These are phyloP conservation scores for Meteorus colon DNA, from an alignment of 2,888 invertebrate genomes.

Conservation along the genomic window DNA sequence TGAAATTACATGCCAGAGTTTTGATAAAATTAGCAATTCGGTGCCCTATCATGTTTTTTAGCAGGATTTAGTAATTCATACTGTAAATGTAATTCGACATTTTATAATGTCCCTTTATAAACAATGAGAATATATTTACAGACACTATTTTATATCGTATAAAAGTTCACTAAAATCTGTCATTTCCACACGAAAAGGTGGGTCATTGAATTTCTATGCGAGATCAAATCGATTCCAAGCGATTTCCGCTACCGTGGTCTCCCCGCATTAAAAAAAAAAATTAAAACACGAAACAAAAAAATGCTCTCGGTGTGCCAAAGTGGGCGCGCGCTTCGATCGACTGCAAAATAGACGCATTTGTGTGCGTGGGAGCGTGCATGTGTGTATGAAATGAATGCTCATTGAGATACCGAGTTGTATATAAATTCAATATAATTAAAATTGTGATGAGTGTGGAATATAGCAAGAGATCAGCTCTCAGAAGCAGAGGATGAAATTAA, in stretches of 20 bases:
- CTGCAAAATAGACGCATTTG: constrained; percentile 6
- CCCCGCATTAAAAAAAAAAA: constrained; percentile 14
- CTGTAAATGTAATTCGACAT: not conserved
- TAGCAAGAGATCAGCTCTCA: not conserved
- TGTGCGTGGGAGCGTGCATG: not conserved
- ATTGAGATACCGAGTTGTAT: not conserved
- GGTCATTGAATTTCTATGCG: constrained; percentile 34
- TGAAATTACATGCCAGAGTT: too few species aligned
- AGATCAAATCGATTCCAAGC: constrained; percentile 43
- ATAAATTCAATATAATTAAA: not conserved
- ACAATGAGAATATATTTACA: not conserved
- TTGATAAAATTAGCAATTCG: too few species aligned
- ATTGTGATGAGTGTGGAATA: not conserved
- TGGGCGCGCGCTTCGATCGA: constrained; percentile 20
- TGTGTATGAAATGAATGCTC: not conserved
- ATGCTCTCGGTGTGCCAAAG: constrained; percentile 19
- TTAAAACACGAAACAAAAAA: constrained; percentile 5
- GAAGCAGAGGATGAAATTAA: not conserved
- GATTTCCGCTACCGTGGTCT: constrained; percentile 35
- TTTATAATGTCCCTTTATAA: not conserved
- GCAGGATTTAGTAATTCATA: not conserved
- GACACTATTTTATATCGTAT: not conserved
- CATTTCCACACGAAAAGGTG: constrained; percentile 38
- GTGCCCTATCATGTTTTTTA: too few species aligned
- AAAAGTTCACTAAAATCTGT: constrained; percentile 24